Evolutionary conservation across 2,797 vertebrate genomes (phyloP).

Genomic region (Euthynnus affinis): DNA sequence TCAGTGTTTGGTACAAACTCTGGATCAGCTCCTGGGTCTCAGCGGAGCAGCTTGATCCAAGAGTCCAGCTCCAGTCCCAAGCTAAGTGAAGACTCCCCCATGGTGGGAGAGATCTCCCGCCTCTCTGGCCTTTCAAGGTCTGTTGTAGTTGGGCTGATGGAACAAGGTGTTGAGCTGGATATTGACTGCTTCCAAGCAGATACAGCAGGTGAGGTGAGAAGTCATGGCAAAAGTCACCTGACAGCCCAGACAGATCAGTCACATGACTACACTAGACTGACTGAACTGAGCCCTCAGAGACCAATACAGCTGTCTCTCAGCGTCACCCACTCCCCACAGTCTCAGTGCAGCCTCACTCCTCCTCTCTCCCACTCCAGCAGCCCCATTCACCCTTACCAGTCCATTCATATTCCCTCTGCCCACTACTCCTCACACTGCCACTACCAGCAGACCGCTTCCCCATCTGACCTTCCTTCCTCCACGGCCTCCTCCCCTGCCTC

Average conservation of each 20-base stretch:
- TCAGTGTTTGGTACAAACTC: constrained; percentile 46
- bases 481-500: constrained; percentile 84
- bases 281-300: constrained; percentile 75
- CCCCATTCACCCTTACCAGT: constrained; percentile 79
- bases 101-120: constrained; percentile 87
- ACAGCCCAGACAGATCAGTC: constrained; percentile 67
- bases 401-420: constrained; percentile 68
- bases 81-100: constrained; percentile 81
- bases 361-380: constrained; percentile 79
- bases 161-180: constrained; percentile 88
- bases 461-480: constrained; percentile 82
- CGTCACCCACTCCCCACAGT: constrained; percentile 83
- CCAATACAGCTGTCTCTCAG: constrained; percentile 81
- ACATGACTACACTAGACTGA: constrained; percentile 64
- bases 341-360: constrained; percentile 82
- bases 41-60: constrained; percentile 78
- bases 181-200: constrained; percentile 86
- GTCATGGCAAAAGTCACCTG: constrained; percentile 67
- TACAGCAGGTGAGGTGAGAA: constrained; percentile 67
- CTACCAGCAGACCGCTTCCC: constrained; percentile 75
- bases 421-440: constrained; percentile 75
- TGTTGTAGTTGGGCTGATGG: constrained; percentile 87
- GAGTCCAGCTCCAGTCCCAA: constrained; percentile 76
- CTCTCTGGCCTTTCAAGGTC: constrained; percentile 85
- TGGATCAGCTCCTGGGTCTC: constrained; percentile 75